These are phyloP conservation scores for Penaeus vannamei DNA, from an alignment of 1,140 invertebrate species.

Conservation along the genomic window DNA sequence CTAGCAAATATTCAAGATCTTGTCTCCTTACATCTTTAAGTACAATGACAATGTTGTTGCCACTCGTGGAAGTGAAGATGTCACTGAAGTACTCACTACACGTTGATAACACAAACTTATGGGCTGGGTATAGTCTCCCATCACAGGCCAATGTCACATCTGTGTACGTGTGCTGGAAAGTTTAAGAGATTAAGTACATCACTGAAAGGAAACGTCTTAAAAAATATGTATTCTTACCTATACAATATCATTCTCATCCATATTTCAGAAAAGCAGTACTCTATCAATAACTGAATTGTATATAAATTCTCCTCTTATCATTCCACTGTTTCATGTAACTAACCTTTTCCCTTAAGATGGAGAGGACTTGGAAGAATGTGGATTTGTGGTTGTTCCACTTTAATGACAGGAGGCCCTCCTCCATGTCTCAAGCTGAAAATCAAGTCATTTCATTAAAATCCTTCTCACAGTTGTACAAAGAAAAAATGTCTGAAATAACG, in stretches of 20 bases:
- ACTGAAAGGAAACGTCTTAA: background rate
- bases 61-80: constrained; percentile 50
- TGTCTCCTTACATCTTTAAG: constrained; percentile 61
- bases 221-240: background rate
- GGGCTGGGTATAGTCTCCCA: constrained; percentile 56
- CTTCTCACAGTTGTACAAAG: background rate
- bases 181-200: background rate
- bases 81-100: constrained; percentile 64
- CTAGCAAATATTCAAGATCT: constrained; percentile 60
- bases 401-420: constrained; percentile 59
- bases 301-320: no score
- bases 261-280: background rate
- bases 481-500: background rate
- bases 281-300: no score
- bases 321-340: background rate
- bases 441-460: no score
- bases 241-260: no score
- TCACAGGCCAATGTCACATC: constrained; percentile 62
- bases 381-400: constrained; percentile 66
- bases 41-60: constrained; percentile 56
- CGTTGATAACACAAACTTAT: constrained; percentile 59
- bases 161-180: constrained; percentile 56
- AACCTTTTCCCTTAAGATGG: constrained; percentile 56
- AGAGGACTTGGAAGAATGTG: constrained; percentile 61
- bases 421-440: constrained; percentile 51